Evolutionary conservation across 2,113 vertebrate genomes (phyloP).

Genomic region (Marcusenius ussheri): DNA sequence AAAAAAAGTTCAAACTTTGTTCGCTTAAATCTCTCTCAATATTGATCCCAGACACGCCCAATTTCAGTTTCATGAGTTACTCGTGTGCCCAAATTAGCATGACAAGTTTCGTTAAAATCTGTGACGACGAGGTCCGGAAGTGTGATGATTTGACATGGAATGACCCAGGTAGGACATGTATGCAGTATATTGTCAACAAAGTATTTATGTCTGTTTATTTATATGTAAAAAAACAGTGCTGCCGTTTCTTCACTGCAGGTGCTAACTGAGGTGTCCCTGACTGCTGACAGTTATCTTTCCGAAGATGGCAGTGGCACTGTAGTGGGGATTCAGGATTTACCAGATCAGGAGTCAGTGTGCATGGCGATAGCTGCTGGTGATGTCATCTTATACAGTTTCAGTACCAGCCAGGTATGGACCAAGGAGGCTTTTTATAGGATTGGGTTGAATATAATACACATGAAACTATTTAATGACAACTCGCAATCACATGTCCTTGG

Average conservation of each 20-base stretch:
- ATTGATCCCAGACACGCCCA: too few relatives aligned
- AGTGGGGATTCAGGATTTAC: conserved; percentile 77
- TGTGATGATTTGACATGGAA: too few relatives aligned
- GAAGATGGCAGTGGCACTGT: conserved; percentile 73
- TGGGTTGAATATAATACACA: not conserved
- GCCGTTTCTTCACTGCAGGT: conserved; percentile 53
- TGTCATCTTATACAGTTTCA: conserved; percentile 75
- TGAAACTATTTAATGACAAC: not conserved
- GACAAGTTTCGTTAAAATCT: too few relatives aligned
- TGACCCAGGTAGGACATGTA: not conserved
- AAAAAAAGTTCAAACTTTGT: too few relatives aligned
- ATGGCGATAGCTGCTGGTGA: conserved; percentile 81
- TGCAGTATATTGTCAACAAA: not conserved
- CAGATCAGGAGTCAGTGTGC: conserved; percentile 79
- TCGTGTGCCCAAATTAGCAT: too few relatives aligned
- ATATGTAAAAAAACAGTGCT: too few relatives aligned
- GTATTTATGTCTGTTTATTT: not conserved
- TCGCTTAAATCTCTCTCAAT: too few relatives aligned
- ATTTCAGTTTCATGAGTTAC: too few relatives aligned
- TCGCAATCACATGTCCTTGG: too few relatives aligned
- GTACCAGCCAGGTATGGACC: conserved; percentile 64
- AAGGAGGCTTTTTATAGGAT: not conserved
- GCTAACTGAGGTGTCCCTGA: conserved; percentile 66
- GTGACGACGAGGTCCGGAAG: too few relatives aligned
- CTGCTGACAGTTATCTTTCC: conserved; percentile 66